phyloP scores from a whole-genome alignment of 2,797 vertebrate genomes.

The Gobionotothen gibberifrons region DNA sequence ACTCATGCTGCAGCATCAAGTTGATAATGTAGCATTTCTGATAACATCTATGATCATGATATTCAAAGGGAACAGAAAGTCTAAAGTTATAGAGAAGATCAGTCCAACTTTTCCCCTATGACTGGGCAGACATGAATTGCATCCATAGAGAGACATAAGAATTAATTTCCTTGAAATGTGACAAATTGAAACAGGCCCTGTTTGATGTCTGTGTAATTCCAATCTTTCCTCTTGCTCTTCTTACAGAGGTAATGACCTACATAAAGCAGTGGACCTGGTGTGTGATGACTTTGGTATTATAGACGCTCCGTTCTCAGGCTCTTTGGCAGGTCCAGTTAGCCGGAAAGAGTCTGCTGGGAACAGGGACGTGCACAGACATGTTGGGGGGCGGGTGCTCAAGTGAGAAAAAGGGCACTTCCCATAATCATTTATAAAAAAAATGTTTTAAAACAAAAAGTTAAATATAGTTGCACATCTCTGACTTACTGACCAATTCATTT shows the following conservation, averaged over 20 bases:
- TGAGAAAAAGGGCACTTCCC: no score
- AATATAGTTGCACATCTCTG: no score
- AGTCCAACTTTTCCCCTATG: not conserved
- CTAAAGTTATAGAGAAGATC: not conserved
- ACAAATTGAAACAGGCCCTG: constrained; percentile 6
- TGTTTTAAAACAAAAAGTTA: no score
- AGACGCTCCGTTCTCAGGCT: constrained; percentile 85
- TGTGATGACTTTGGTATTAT: constrained; percentile 76
- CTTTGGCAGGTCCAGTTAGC: constrained; percentile 78
- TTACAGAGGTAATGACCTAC: constrained; percentile 55
- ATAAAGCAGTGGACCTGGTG: constrained; percentile 74
- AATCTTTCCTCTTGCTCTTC: constrained; percentile 10
- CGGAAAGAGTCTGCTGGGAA: constrained; percentile 72
- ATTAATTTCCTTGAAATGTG: constrained; percentile 12
- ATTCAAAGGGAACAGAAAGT: not conserved
- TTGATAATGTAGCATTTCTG: constrained; percentile 4
- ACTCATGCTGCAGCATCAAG: not conserved
- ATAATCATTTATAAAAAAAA: no score
- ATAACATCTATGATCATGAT: constrained; percentile 1
- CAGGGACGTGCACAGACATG: no score
- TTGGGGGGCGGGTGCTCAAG: no score
- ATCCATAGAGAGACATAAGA: not conserved
- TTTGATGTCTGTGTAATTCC: not conserved
- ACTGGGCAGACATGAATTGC: not conserved
- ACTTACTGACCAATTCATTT: no score